Evolutionary conservation across 2,113 vertebrate species (phyloP).

Genomic region (Vidua chalybeata): DNA sequence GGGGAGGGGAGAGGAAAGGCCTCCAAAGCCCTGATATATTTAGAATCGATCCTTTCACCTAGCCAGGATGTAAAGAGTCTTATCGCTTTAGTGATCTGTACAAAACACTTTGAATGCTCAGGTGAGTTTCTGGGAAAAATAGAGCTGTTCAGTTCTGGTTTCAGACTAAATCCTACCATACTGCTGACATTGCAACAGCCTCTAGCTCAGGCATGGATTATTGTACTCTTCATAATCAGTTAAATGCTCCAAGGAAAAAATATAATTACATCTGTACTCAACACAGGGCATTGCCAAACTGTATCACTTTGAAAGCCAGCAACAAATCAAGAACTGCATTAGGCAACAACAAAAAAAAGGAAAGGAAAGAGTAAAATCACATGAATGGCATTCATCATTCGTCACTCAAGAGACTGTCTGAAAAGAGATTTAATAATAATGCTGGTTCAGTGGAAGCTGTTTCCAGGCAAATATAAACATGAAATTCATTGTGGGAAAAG

Average conservation of each 20-base stretch:
- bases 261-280: background rate
- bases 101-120: background rate
- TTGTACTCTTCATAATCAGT: background rate
- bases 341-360: background rate
- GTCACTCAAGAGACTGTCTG: background rate
- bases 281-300: background rate
- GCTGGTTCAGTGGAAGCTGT: background rate
- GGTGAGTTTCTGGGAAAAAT: background rate
- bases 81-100: background rate
- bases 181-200: background rate
- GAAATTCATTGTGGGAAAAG: background rate
- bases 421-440: background rate
- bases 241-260: constrained; percentile 7
- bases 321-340: background rate
- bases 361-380: background rate
- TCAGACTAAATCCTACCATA: background rate
- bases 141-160: background rate
- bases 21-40: constrained; percentile 5
- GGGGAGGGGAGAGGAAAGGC: background rate
- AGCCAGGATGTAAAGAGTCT: background rate
- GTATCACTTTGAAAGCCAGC: background rate
- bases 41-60: constrained; percentile 40
- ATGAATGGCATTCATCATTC: background rate
- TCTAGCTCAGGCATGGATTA: background rate
- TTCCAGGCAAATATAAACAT: background rate